phyloP scores from a whole-genome alignment of 2,113 vertebrate species.

The Sus scrofa region T2T-Sscrofa CM000824.6:156273001-156273500 shows the following conservation, averaged over 20 bases:
- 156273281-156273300: not conserved
- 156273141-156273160: not conserved
- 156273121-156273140: not conserved
- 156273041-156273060: not conserved
- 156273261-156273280: not conserved
- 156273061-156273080: not conserved
- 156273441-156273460: not conserved
- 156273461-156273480: not conserved
- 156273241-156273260: not conserved
- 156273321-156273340: not conserved
- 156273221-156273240: not conserved
- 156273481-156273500: not conserved
- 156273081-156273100: not conserved
- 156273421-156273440: not conserved
- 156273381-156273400: not conserved
- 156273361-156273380: not conserved
- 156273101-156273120: not conserved
- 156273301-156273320: accelerated
- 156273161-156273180: not conserved
- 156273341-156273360: not conserved
- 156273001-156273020: not conserved
- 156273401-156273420: accelerated
- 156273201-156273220: not conserved
- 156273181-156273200: conserved; percentile 20
- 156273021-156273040: not conserved